These are phyloP conservation scores for Leptobrachium ailaonicum DNA, from an alignment of 2,113 vertebrate species.

Conservation along the genomic window DNA sequence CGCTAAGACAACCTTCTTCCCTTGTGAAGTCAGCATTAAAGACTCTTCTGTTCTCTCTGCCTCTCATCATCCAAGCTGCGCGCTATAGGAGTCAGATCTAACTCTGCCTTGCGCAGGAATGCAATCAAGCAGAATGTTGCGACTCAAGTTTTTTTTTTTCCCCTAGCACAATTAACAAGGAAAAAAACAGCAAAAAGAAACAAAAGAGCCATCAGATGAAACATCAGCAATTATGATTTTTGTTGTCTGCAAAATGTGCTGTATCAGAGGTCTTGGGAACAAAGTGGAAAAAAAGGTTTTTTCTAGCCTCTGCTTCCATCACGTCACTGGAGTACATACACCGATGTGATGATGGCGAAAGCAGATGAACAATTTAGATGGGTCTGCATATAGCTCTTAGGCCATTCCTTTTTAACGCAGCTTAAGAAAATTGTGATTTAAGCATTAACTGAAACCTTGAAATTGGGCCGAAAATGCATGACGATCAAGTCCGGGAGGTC, in stretches of 20 bases:
- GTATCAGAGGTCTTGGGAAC: slow-evolving; percentile 45
- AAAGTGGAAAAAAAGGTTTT: slow-evolving; percentile 36
- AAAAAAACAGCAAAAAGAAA: too few relatives aligned
- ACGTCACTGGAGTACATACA: slow-evolving; percentile 30
- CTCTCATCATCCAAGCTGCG: slow-evolving; percentile 66
- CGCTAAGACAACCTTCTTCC: slow-evolving; percentile 69
- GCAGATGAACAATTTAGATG: slow-evolving; percentile 27
- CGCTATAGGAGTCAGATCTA: slow-evolving; percentile 66
- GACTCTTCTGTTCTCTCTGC: slow-evolving; percentile 71
- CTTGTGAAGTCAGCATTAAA: slow-evolving; percentile 75
- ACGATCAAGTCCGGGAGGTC: neutral
- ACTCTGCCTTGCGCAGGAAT: slow-evolving; percentile 73
- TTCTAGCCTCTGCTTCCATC: slow-evolving; percentile 33
- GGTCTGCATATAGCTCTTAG: slow-evolving; percentile 20
- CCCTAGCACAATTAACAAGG: slow-evolving; percentile 68
- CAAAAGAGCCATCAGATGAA: slow-evolving; percentile 60
- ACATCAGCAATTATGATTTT: slow-evolving; percentile 48
- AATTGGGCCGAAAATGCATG: neutral
- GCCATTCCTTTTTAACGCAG: neutral
- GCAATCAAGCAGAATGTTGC: slow-evolving; percentile 81
- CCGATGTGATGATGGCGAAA: slow-evolving; percentile 35
- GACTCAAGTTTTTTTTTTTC: slow-evolving; percentile 59
- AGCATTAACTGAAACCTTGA: neutral
- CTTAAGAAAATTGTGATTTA: neutral
- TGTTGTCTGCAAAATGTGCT: slow-evolving; percentile 45